Evolutionary conservation across 1,140 invertebrate genomes (phyloP).

Genomic region (Phymastichus coffea): DNA sequence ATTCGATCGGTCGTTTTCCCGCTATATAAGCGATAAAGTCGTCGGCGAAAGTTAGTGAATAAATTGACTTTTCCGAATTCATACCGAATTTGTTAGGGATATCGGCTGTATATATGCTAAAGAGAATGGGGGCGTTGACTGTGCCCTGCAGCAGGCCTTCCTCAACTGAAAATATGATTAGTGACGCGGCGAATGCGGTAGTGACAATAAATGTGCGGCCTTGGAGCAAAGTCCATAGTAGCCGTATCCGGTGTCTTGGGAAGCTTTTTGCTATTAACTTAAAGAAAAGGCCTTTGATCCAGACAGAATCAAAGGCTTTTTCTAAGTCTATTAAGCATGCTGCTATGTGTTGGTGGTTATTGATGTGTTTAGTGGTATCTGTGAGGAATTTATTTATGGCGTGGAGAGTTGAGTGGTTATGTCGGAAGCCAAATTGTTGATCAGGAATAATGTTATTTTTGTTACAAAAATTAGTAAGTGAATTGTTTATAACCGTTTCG

Average conservation of each 20-base stretch:
- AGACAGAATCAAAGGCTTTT: constrained; percentile 39
- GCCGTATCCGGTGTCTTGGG: constrained; percentile 24
- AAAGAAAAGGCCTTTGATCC: constrained; percentile 30
- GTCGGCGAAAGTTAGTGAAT: neutral
- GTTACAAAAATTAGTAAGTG: constrained; percentile 7
- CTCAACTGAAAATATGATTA: too few species aligned
- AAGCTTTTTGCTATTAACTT: constrained; percentile 31
- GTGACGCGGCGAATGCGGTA: too few species aligned
- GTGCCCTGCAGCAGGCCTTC: neutral
- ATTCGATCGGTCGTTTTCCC: neutral
- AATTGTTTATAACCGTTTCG: constrained; percentile 28
- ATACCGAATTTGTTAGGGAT: neutral
- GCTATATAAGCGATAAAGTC: neutral
- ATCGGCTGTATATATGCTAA: neutral
- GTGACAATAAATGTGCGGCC: too few species aligned
- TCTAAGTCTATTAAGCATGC: constrained; percentile 39
- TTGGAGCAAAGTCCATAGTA: too few species aligned
- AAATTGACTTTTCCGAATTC: neutral
- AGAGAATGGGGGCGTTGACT: neutral
- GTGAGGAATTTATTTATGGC: constrained; percentile 22
- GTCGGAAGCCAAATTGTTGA: constrained; percentile 27
- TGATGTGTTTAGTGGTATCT: constrained; percentile 25
- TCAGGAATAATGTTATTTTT: constrained; percentile 33
- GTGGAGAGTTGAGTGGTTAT: constrained; percentile 26
- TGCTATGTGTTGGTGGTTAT: constrained; percentile 30